Percentiles rank a stretch among this genome's conserved stretches.
Evolutionary conservation across 1,140 invertebrate genomes (phyloP).

Genomic region (Diachasmimorpha longicaudata): DNA sequence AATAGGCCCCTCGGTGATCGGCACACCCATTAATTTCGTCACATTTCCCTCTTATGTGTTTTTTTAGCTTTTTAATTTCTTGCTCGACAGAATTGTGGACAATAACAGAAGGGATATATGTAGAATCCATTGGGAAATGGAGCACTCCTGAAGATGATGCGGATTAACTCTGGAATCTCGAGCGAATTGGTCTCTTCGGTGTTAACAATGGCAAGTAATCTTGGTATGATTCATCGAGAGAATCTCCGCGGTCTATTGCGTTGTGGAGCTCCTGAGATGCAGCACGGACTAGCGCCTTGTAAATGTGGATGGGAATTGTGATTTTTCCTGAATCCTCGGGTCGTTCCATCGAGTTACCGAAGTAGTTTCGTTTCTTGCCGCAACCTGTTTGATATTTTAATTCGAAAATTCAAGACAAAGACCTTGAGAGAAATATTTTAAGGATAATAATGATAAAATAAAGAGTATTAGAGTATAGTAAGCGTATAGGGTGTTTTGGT

Average conservation of each 20-base stretch:
- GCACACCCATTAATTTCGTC: too few species aligned
- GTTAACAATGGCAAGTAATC: slow-evolving; percentile 15
- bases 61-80: too few species aligned
- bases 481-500: too few species aligned
- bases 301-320: slow-evolving; percentile 36
- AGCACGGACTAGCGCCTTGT: slow-evolving; percentile 34
- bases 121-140: background rate
- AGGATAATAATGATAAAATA: too few species aligned
- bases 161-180: slow-evolving; percentile 31
- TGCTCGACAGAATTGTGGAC: background rate
- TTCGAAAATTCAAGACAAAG: background rate
- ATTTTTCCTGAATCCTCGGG: slow-evolving; percentile 26
- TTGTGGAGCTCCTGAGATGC: slow-evolving; percentile 33
- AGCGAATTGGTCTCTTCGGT: slow-evolving; percentile 6
- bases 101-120: background rate
- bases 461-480: too few species aligned
- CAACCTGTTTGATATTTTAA: slow-evolving; percentile 36
- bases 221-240: background rate
- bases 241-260: slow-evolving; percentile 19
- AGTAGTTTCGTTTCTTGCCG: slow-evolving; percentile 41
- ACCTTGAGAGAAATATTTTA: background rate
- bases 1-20: too few species aligned
- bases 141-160: background rate
- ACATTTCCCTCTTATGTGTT: too few species aligned
- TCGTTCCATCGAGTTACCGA: slow-evolving; percentile 2